A percentile compares a stretch with the other conserved stretches of the same genome.
Conservation (phyloP, 1,140 invertebrate genomes). For the Luehdorfia chinensis region DNA sequence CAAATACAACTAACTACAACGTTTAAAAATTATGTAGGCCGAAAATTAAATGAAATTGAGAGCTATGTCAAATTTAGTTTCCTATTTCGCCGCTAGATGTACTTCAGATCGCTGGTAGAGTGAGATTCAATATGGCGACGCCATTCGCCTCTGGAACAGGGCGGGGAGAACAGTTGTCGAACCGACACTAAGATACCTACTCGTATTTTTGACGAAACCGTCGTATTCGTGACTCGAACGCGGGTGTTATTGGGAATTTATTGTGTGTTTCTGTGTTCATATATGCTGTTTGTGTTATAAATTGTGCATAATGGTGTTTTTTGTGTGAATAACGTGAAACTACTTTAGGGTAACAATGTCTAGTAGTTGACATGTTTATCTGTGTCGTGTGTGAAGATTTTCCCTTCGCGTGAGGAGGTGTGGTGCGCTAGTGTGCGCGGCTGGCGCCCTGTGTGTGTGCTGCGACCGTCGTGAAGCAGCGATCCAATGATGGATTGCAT, state of each 20-base stretch:
- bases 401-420: conserved; percentile 74
- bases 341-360: conserved; percentile 75
- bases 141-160: conserved; percentile 73
- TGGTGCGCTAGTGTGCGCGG: conserved; percentile 60
- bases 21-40: no score
- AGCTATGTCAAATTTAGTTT: no score
- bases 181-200: conserved; percentile 68
- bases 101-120: conserved; percentile 37
- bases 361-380: conserved; percentile 77
- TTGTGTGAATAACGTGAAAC: conserved; percentile 71
- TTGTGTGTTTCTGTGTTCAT: conserved; percentile 66
- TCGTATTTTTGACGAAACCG: conserved; percentile 67
- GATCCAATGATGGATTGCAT: conserved; percentile 75
- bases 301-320: conserved; percentile 65
- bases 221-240: conserved; percentile 65
- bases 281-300: conserved; percentile 66
- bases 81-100: conserved; percentile 49
- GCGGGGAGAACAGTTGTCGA: conserved; percentile 71
- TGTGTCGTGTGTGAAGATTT: conserved; percentile 77
- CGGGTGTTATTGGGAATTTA: conserved; percentile 68
- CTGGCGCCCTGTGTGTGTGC: conserved; percentile 55
- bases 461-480: conserved; percentile 51
- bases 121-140: conserved; percentile 71
- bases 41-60: no score
- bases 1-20: no score